Evolutionary conservation across 1,140 invertebrate species (phyloP).

Genomic region (Drosophila novamexicana): DNA sequence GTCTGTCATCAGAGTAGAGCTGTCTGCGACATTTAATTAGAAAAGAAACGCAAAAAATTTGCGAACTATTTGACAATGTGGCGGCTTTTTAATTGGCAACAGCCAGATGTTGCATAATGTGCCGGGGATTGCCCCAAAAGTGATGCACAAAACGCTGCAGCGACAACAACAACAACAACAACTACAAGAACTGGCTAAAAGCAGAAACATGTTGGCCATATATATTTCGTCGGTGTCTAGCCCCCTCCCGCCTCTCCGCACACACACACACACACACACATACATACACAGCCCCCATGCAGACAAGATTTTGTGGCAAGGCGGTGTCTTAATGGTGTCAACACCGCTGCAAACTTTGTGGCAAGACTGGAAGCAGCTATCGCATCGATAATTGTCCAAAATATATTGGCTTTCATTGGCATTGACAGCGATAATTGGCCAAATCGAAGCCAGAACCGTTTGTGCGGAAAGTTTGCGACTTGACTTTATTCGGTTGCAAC

Average conservation of each 20-base stretch:
- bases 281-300: background rate
- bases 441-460: constrained; percentile 21
- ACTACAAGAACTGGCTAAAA: constrained; percentile 21
- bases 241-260: background rate
- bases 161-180: constrained; percentile 2
- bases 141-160: constrained; percentile 26
- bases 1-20: constrained; percentile 7
- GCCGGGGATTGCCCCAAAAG: constrained; percentile 29
- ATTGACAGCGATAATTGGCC: constrained; percentile 67
- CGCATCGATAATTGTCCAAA: constrained; percentile 37
- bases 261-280: too few relatives aligned
- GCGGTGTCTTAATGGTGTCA: constrained; percentile 58
- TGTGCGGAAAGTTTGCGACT: background rate
- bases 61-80: constrained; percentile 56
- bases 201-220: constrained; percentile 33
- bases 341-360: constrained; percentile 46
- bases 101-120: constrained; percentile 44
- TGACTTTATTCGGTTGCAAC: constrained; percentile 18
- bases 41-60: constrained; percentile 34
- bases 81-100: constrained; percentile 57
- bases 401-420: constrained; percentile 73
- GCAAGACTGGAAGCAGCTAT: constrained; percentile 34
- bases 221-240: constrained; percentile 5
- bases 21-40: constrained; percentile 41
- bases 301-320: background rate